phyloP scores from a whole-genome alignment of 2,797 vertebrate genomes.

The Taenioides sp. region DNA sequence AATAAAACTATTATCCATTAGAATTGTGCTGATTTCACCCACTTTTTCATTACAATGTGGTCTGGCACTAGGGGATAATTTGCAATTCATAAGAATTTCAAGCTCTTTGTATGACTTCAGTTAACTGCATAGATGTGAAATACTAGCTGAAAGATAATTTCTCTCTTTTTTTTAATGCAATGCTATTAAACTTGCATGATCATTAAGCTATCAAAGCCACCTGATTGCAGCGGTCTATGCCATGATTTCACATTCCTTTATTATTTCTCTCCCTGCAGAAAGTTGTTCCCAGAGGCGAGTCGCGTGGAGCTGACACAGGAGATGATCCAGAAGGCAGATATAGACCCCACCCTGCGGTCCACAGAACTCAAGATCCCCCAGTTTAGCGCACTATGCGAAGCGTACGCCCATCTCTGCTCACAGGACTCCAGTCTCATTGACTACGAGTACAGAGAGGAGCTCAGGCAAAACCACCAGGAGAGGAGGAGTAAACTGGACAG shows the following conservation, averaged over 20 bases:
- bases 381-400: constrained; percentile 82
- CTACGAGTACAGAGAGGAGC: constrained; percentile 89
- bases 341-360: constrained; percentile 88
- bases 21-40: not conserved
- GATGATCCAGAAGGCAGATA: constrained; percentile 82
- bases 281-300: constrained; percentile 86
- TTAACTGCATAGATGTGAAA: constrained; percentile 63
- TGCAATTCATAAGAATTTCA: constrained; percentile 57
- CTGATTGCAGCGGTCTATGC: constrained; percentile 20
- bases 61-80: constrained; percentile 26
- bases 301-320: constrained; percentile 81
- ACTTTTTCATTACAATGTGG: constrained; percentile 14
- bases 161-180: constrained; percentile 46
- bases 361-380: constrained; percentile 84
- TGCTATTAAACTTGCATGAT: constrained; percentile 61
- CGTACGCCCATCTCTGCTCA: constrained; percentile 84
- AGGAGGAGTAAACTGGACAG: constrained; percentile 8
- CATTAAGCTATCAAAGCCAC: constrained; percentile 62
- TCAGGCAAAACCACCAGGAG: constrained; percentile 64
- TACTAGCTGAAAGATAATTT: constrained; percentile 54
- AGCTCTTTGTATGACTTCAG: constrained; percentile 63
- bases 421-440: constrained; percentile 74
- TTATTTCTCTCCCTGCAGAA: constrained; percentile 66
- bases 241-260: constrained; percentile 13
- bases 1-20: no score